Base-by-base conservation (phyloP, 2,888 invertebrate species). In the Deroplatys truncata region DNA sequence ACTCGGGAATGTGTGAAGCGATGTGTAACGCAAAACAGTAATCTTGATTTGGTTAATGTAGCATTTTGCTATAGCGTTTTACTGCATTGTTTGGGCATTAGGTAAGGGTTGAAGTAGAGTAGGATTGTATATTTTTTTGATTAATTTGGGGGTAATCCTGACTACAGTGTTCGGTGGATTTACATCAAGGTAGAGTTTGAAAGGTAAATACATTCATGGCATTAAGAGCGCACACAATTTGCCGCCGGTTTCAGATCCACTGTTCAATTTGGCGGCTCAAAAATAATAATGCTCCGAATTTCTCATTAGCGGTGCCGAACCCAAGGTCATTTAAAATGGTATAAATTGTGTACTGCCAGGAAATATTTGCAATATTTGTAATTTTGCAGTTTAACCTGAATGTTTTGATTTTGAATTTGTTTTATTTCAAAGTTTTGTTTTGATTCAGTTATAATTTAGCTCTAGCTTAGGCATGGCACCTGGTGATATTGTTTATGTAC, bases 71-170 rank as follows among this genome's bases (percentile, higher is more conserved):
- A 83, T 83, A 31, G 87, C 82, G 72, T 83, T 88, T 72, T 88
- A 28, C 88, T 88, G 88, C 88, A 88, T 88, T 88, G 88, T 88
- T 88, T 88, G 84, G 84, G 88, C 84, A 72, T 72, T 84, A 88
- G 88, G 88, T 88, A 88, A 88, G 88, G 31, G 35, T 72, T n/a
- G 83, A 35, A 72, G 56, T 72, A 72, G 56, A 72, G 56, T 72
- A 72, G 56, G 56, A 43, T 72, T 72, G 20, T 72, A 72, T 72
- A 72, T 20, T 72, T 72, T 72, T 72, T 72, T 72, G 56, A 20
- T 72, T 72, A 72, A 72, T 72, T 72, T 72, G 20, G 56, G 56
- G 25, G 25, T 72, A 72, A 20, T 72, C 56, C 20, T 25, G 56
- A 72, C 4, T 72, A 25, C 56, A 72, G 16, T 20, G 56, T 20